A percentile compares a stretch with the other conserved stretches of the same genome.
These are phyloP conservation scores for Xenops minutus DNA, from an alignment of 2,797 vertebrate species.

Conservation along the genomic window DNA sequence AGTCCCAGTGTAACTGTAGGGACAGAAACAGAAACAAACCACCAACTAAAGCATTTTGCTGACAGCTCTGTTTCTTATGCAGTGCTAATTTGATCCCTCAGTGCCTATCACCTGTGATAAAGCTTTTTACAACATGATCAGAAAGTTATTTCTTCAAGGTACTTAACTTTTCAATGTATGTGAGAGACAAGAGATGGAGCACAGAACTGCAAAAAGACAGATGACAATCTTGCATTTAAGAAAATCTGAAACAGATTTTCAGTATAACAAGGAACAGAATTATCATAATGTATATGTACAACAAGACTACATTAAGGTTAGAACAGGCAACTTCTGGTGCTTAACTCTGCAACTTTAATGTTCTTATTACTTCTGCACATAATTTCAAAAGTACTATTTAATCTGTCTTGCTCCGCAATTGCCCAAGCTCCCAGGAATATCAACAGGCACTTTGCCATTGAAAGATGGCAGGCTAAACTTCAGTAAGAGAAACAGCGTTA, in stretches of 20 bases:
- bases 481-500: not conserved
- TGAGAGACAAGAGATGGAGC: conserved; percentile 61
- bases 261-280: conserved; percentile 64
- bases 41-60: conserved; percentile 23
- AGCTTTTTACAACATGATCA: conserved; percentile 49
- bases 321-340: conserved; percentile 50
- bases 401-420: not conserved
- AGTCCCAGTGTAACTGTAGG: not conserved
- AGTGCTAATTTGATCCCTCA: conserved; percentile 49
- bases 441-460: conserved; percentile 4
- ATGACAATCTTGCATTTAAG: conserved; percentile 62
- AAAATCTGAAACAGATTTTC: conserved; percentile 65
- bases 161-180: conserved; percentile 60
- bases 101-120: conserved; percentile 40
- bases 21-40: conserved; percentile 22
- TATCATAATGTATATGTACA: conserved; percentile 65
- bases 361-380: conserved; percentile 43
- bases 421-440: conserved; percentile 17
- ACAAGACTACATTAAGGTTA: conserved; percentile 61
- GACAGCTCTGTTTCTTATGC: conserved; percentile 47
- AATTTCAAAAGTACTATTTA: conserved; percentile 25
- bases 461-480: conserved; percentile 9
- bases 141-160: conserved; percentile 59
- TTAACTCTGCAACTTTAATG: conserved; percentile 51
- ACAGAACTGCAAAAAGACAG: conserved; percentile 62